Evolutionary conservation across 2,113 vertebrate species (phyloP).

Genomic region (Daphoenositta chrysoptera): DNA sequence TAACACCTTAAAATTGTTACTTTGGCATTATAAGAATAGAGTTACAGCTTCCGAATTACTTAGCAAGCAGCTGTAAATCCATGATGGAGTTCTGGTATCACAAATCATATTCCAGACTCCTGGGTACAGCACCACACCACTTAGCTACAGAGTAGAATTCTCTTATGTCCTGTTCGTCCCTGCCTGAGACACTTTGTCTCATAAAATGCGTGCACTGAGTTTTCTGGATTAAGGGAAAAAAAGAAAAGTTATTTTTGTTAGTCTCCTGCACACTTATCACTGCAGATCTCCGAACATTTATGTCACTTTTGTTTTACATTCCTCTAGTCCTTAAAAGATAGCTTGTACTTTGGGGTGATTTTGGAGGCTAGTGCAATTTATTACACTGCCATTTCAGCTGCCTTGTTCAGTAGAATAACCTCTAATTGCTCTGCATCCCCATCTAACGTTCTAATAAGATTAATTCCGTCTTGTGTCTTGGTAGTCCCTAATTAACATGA

Average conservation of each 20-base stretch:
- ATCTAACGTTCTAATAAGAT: conserved; percentile 13
- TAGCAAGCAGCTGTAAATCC: background rate
- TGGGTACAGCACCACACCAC: background rate
- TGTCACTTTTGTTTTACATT: background rate
- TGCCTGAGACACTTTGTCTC: background rate
- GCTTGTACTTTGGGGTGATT: background rate
- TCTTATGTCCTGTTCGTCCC: background rate
- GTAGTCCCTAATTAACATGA: conserved; percentile 29
- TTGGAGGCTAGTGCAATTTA: background rate
- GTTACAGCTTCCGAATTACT: background rate
- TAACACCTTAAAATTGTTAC: background rate
- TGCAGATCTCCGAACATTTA: background rate
- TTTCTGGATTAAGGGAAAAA: background rate
- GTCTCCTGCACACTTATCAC: background rate
- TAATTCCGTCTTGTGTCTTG: conserved; percentile 6
- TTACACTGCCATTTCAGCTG: background rate
- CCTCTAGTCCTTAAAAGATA: background rate
- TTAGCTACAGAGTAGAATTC: background rate
- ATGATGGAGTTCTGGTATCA: background rate
- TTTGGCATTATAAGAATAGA: background rate
- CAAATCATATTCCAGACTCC: background rate
- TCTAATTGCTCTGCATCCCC: background rate
- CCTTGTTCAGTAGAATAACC: background rate
- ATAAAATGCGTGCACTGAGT: background rate
- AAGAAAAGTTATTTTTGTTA: background rate